Conservation (phyloP, 2,113 vertebrate species). For the Excalfactoria chinensis region DNA sequence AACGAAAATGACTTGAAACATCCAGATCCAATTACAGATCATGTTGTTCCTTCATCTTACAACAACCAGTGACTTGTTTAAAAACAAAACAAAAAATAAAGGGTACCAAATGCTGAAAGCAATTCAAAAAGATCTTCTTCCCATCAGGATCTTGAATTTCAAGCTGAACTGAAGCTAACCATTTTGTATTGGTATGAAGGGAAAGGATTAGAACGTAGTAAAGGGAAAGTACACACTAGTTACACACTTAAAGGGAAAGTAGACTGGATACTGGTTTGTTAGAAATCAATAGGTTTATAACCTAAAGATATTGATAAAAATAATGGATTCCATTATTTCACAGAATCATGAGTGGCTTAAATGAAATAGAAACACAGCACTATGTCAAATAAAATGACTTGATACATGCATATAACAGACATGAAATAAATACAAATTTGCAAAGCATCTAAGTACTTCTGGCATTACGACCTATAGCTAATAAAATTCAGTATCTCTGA, state of each 20-base stretch:
- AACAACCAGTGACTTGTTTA: constrained; percentile 6
- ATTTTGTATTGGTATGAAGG: background rate
- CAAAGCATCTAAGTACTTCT: background rate
- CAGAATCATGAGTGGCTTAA: background rate
- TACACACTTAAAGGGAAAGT: background rate
- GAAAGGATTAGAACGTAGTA: background rate
- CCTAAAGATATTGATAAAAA: background rate
- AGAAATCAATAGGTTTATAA: background rate
- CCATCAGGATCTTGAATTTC: background rate
- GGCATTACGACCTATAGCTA: background rate
- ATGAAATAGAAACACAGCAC: background rate
- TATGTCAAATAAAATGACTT: background rate
- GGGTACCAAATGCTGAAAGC: constrained; percentile 44
- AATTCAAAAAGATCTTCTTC: constrained; percentile 60
- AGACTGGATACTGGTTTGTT: background rate
- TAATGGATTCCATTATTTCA: background rate
- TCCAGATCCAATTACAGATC: constrained; percentile 67
- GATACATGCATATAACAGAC: background rate
- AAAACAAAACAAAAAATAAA: constrained; percentile 13
- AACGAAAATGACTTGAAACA: constrained; percentile 68
- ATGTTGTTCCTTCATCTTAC: constrained; percentile 58
- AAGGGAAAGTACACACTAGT: background rate
- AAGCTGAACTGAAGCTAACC: background rate
- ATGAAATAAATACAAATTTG: background rate
- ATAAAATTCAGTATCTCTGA: background rate